Base-by-base conservation (phyloP, 2,888 invertebrate species). In the Agrotis clavis region DNA sequence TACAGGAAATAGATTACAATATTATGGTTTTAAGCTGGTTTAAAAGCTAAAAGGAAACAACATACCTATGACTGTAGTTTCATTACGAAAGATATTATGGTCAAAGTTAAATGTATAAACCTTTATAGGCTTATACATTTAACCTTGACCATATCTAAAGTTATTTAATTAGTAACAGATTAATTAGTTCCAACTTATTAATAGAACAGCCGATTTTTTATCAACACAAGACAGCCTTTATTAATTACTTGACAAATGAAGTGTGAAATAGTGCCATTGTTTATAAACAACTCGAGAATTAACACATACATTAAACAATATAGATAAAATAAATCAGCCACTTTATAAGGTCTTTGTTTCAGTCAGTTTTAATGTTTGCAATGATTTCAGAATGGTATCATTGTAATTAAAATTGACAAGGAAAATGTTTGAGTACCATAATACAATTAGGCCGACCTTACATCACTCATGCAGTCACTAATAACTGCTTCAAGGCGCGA, bases 301-400 rank as follows among this genome's bases (percentile, higher is more conserved):
- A 62, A 47, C 13, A 72, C 53, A 45, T 57, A 19, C 4, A 70
- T 67, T 45, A 61, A 64, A 63, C 56, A 68, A 59, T 79, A 62
- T 4, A 61, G 57, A 71, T 66, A 59, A 62, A 65, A 71, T 68
- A 59, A 66, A 65, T 67, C 57, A 51, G n/a, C 16, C 61, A 59
- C 51, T 60, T 62, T 50, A 60, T 48, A 25, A 7, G 41, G 35
- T 67, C 66, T 64, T 71, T 67, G 54, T 63, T 79, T 66, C n/a
- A 75, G 21, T 16, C n/a, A 6, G 19, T 18, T 5, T 30, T 45
- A 25, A 16, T 77, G 48, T 77, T 81, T 70, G 53, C 53, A 57
- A 25, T 72, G 60, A 67, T 77, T 54, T 81, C 60, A 54, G 3
- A 82, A 64, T 13, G 35, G 54, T 71, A 67, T 74, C 19, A 56